Base-by-base conservation (phyloP, 2,113 vertebrate species). In the Pontoporia blainvillei region DNA sequence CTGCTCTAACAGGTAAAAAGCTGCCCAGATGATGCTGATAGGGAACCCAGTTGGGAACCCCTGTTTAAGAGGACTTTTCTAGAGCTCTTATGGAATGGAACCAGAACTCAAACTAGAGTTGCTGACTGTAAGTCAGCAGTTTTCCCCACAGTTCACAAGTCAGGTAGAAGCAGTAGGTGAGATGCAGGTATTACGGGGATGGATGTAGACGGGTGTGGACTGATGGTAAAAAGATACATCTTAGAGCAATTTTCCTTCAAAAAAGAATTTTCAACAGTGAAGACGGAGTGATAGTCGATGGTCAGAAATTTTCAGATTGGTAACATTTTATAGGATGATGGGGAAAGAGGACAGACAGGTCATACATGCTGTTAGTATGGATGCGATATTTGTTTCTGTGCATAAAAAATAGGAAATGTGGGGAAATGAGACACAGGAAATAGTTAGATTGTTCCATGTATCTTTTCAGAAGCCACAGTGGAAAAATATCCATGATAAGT, bases 161-260 rank as follows among this genome's bases (percentile, higher is more conserved):
- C 39, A 52, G 54, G 12, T 34, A 15, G 52, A 39, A 34, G 9
- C 21, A 83, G 64, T 52, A 20, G 41, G 41, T 41, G 36, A 84
- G n/a, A 10, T 21, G 8, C 2, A n/a, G 13, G 14, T 3, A 3
- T 62, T 20, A 1, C 23, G 41, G 25, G 4, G 9, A 29, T 39
- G 9, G 13, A 39, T 64, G 17, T n/a, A 52, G 20, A 13, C 54
- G 25, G 25, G 54, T 81, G 9, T 78, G 59, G 44, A 46, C 11
- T 49, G 36, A 64, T 75, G 57, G 7, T 8, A 39, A 61, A 86
- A 72, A 59, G 41, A 49, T 44, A 92, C 62, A 61, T 64, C 17
- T 67, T 71, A 87, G 21, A 89, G 10, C 7, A 96, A 39, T 67
- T 91, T 92, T 83, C 20, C 18, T 89, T 96, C 8, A 46, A 59